Percentiles rank a stretch among this genome's conserved stretches.
Evolutionary conservation across 23 tunicate species (phyloP).

Genomic region (Halocynthia aurantium): DNA sequence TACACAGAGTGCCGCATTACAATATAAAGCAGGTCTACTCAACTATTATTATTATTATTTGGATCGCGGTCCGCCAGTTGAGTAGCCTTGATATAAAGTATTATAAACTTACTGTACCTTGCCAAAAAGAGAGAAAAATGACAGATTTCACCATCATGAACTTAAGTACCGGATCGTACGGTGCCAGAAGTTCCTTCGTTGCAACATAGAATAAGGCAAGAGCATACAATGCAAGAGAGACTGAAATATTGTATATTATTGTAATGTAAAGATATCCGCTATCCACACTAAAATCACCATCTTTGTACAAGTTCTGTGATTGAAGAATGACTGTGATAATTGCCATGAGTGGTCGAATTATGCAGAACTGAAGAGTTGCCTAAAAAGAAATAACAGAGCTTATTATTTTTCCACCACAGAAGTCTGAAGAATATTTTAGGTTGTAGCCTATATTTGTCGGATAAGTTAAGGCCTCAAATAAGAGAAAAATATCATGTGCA

Average conservation of each 20-base stretch:
- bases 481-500: neutral
- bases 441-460: no score
- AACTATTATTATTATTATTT: no score
- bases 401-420: no score
- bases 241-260: slow-evolving; percentile 94
- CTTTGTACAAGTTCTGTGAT: slow-evolving; percentile 72
- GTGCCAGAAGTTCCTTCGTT: slow-evolving; percentile 72
- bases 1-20: no score
- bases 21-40: no score
- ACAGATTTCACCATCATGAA: slow-evolving; percentile 94
- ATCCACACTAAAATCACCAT: slow-evolving; percentile 82
- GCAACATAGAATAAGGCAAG: slow-evolving; percentile 88
- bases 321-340: slow-evolving; percentile 87
- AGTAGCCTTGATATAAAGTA: no score
- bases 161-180: slow-evolving; percentile 94
- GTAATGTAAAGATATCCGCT: slow-evolving; percentile 95
- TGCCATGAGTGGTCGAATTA: slow-evolving; percentile 89
- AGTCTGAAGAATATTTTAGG: no score
- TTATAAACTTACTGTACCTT: slow-evolving; percentile 59
- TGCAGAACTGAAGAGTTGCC: slow-evolving; percentile 92
- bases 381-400: neutral
- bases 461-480: no score
- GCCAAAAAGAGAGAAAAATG: slow-evolving; percentile 98
- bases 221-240: slow-evolving; percentile 88
- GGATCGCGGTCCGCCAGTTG: no score